These are phyloP conservation scores for Macheiramphus alcinus DNA, from an alignment of 2,113 vertebrate genomes.

Conservation along the genomic window DNA sequence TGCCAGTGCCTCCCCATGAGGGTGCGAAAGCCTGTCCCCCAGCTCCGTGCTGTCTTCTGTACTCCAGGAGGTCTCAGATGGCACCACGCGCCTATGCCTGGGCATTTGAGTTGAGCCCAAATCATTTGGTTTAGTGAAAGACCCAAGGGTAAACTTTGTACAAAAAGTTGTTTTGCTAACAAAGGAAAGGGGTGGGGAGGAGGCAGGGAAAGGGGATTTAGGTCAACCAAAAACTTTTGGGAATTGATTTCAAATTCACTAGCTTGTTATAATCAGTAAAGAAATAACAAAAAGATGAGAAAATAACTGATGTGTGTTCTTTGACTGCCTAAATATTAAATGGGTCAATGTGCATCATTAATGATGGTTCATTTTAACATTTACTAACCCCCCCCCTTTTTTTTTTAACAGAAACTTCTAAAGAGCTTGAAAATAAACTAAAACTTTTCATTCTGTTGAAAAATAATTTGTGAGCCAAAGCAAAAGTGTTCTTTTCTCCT, in stretches of 20 bases:
- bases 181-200: neutral
- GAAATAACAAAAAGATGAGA: neutral
- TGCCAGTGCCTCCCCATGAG: neutral
- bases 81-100: neutral
- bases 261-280: neutral
- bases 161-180: neutral
- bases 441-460: neutral
- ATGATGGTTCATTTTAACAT: neutral
- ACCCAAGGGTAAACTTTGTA: neutral
- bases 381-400: neutral
- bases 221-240: neutral
- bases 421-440: neutral
- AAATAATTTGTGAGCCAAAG: neutral
- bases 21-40: neutral
- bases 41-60: rapidly evolving
- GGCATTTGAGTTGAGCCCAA: neutral
- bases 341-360: neutral
- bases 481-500: neutral
- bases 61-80: neutral
- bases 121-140: neutral
- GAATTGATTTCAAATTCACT: neutral
- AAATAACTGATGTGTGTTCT: neutral
- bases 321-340: neutral
- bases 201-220: neutral
- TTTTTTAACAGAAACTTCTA: neutral